A percentile compares a stretch with the other conserved stretches of the same genome.
phyloP scores from a whole-genome alignment of 1,140 invertebrate genomes.

The Palaemon carinicauda region DNA sequence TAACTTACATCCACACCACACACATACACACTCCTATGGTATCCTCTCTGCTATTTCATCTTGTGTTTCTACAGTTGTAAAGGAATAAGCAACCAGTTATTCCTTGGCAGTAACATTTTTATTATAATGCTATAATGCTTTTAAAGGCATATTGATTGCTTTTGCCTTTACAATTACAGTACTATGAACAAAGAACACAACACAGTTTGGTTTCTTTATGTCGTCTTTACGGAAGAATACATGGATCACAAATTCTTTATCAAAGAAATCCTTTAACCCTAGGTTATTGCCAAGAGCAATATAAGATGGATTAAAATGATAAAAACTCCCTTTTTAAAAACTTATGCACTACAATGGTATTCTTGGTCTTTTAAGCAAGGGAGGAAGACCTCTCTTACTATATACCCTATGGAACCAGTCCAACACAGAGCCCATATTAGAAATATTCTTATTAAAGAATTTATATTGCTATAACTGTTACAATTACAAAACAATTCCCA shows the following conservation, averaged over 20 bases:
- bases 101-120: not conserved
- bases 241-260: not conserved
- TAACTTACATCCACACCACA: not conserved
- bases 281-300: too few species aligned
- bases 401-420: too few species aligned
- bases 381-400: too few species aligned
- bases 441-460: too few species aligned
- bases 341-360: too few species aligned
- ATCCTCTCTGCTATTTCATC: not conserved
- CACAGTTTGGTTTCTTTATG: not conserved
- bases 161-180: constrained; percentile 31
- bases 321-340: too few species aligned
- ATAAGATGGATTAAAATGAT: too few species aligned
- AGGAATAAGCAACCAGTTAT: constrained; percentile 10
- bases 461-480: too few species aligned
- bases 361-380: too few species aligned
- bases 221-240: not conserved
- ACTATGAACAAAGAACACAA: not conserved
- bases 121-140: not conserved
- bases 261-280: not conserved
- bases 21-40: not conserved
- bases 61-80: constrained; percentile 39
- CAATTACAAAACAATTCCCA: not conserved
- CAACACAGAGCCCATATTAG: too few species aligned
- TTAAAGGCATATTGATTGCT: constrained; percentile 13